Base-by-base conservation (phyloP, 92 coral and sea anemone species). In the Porites divaricata region DNA sequence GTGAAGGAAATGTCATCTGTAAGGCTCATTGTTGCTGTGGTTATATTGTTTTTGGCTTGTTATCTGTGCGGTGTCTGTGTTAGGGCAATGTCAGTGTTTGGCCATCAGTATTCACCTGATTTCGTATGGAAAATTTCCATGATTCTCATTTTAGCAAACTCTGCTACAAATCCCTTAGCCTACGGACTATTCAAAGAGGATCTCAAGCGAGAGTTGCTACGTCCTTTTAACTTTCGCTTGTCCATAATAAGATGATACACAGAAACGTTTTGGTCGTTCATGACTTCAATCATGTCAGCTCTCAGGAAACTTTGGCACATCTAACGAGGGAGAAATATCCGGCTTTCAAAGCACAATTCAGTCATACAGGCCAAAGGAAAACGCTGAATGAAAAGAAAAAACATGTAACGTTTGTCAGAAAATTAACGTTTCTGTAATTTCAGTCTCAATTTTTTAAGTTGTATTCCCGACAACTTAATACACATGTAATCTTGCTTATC, bases 121-220 rank as follows among this genome's bases (percentile, higher is more conserved):
- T 35, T 67, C n/a, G 25, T 85, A 4, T 1, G 57, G 49, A 68
- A 9, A 8, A 71, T 80, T 24, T 86, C 90, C 2, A 67, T 84
- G 5, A 54, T 86, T 48, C 59, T 86, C 24, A 75, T 86, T 53
- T 72, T 78, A 45, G 26, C 80, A 8, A 86, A 78, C 45, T 86
- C 90, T 35, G 85, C 86, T 1, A 81, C 77, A 17, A 86, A 86
- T 78, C 70, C 82, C 14, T 67, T 86, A 41, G 84, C 80, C 12
- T 86, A 86, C 59, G 90, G 85, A 22, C 22, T 86, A 35, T 71
- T 79, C 23, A 86, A 86, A 61, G 63, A 9, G 16, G 90, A 86
- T 72, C 35, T 86, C 8, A 86, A 67, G 62, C 75, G 74, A 63
- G 90, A 86, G 54, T 35, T 86, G 53, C 24, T 63, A n/a, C n/a